Evolutionary conservation across 2,888 invertebrate genomes (phyloP).

Genomic region (Ochlodes sylvanus): DNA sequence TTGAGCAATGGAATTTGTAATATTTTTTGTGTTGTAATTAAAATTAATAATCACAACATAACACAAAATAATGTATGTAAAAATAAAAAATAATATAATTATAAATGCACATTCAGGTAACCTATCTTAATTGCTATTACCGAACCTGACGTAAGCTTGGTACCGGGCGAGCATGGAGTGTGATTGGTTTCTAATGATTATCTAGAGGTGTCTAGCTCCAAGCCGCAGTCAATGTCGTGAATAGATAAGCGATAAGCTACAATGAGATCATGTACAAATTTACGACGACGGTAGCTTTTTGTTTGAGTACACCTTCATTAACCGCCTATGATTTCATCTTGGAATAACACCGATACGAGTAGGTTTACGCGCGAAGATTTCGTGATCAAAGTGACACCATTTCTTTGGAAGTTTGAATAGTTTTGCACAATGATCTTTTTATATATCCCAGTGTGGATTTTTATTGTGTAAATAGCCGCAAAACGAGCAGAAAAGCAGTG

Average conservation of each 20-base stretch:
- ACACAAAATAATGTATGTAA: too few species aligned
- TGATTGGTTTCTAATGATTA: conserved; percentile 61
- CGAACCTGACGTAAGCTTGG: conserved; percentile 26
- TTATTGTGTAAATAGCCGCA: too few species aligned
- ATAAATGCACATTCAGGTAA: conserved; percentile 23
- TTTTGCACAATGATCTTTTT: too few species aligned
- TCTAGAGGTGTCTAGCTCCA: conserved; percentile 43
- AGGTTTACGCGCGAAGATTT: too few species aligned
- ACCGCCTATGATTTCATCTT: conserved; percentile 28
- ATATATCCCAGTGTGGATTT: too few species aligned
- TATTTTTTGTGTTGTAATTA: too few species aligned
- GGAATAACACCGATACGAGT: not conserved
- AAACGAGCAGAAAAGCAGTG: too few species aligned
- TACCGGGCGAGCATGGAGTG: conserved; percentile 51
- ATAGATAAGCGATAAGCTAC: conserved; percentile 45
- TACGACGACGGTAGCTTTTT: conserved; percentile 38
- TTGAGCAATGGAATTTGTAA: too few species aligned
- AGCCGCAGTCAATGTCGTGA: conserved; percentile 44
- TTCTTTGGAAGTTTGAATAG: too few species aligned
- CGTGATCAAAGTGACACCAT: too few species aligned
- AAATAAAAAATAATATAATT: too few species aligned
- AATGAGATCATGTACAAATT: conserved; percentile 48
- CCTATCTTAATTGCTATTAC: conserved; percentile 24
- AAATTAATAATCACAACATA: too few species aligned
- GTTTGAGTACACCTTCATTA: conserved; percentile 31